Evolutionary conservation across 2,888 invertebrate species (phyloP).

Genomic region (Hyposoter didymator): DNA sequence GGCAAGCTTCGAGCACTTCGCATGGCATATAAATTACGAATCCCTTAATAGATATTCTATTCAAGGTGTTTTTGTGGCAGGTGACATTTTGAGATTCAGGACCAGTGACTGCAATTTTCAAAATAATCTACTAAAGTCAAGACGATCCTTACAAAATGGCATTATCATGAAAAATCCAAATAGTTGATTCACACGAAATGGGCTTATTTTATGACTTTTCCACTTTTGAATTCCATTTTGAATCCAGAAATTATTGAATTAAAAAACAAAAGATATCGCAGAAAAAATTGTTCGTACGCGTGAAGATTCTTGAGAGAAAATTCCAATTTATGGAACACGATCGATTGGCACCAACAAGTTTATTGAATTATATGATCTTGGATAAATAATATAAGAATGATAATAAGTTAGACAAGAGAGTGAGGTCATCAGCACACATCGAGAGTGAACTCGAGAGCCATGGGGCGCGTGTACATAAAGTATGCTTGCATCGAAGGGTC

Average conservation of each 20-base stretch:
- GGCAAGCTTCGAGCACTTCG: constrained; percentile 26
- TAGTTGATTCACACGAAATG: neutral
- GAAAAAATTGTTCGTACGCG: neutral
- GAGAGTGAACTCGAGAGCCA: constrained; percentile 31
- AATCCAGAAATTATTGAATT: neutral
- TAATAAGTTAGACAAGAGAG: constrained; percentile 43
- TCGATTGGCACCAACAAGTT: neutral
- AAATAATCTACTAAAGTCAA: neutral
- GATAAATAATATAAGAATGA: constrained; percentile 29
- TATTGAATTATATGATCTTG: constrained; percentile 20
- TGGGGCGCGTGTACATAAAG: constrained; percentile 46
- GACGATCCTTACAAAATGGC: neutral
- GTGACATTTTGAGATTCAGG: neutral
- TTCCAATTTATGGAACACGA: neutral
- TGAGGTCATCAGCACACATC: constrained; percentile 62
- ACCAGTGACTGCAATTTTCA: too few species aligned
- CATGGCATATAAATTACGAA: constrained; percentile 18
- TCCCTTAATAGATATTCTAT: neutral
- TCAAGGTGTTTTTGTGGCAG: neutral
- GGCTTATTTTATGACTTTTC: too few species aligned
- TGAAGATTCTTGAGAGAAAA: neutral
- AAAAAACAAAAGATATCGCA: neutral
- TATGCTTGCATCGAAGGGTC: constrained; percentile 60
- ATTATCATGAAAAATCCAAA: neutral
- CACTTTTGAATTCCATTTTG: neutral